Conservation (phyloP, 2,113 vertebrate species). For the zebrafish (Danio rerio) region DNA sequence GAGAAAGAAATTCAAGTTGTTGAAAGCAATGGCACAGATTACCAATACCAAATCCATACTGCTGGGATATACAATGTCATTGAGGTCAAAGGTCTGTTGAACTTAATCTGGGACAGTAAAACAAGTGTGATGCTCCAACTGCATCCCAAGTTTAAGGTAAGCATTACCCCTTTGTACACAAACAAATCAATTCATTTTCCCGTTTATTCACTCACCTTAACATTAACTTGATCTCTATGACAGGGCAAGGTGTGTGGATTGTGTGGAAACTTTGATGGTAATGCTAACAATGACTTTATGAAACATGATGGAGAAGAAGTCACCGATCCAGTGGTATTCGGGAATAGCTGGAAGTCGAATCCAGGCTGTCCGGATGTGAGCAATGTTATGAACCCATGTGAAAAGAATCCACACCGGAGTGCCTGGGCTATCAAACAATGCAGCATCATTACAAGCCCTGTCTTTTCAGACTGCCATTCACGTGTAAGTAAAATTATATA, state of each 20-base stretch:
- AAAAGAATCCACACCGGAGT: constrained; percentile 77
- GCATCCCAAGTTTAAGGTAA: constrained; percentile 82
- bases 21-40: constrained; percentile 66
- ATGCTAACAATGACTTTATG: constrained; percentile 86
- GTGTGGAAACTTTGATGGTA: constrained; percentile 91
- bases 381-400: constrained; percentile 70
- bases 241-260: constrained; percentile 87
- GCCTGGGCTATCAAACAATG: constrained; percentile 85
- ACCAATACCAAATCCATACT: constrained; percentile 80
- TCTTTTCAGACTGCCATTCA: constrained; percentile 78
- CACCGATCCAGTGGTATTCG: constrained; percentile 78
- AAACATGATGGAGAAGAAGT: constrained; percentile 82
- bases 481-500: constrained; percentile 70
- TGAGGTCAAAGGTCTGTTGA: constrained; percentile 80
- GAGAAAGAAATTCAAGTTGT: constrained; percentile 75
- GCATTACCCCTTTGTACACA: neutral
- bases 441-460: constrained; percentile 77
- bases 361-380: constrained; percentile 76
- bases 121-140: constrained; percentile 88
- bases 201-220: neutral
- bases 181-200: neutral
- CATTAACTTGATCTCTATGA: neutral
- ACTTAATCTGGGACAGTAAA: constrained; percentile 89
- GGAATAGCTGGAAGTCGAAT: constrained; percentile 87
- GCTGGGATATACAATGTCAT: constrained; percentile 88